These are phyloP conservation scores for Hesperia comma DNA, from an alignment of 2,888 invertebrate species.

Conservation along the genomic window DNA sequence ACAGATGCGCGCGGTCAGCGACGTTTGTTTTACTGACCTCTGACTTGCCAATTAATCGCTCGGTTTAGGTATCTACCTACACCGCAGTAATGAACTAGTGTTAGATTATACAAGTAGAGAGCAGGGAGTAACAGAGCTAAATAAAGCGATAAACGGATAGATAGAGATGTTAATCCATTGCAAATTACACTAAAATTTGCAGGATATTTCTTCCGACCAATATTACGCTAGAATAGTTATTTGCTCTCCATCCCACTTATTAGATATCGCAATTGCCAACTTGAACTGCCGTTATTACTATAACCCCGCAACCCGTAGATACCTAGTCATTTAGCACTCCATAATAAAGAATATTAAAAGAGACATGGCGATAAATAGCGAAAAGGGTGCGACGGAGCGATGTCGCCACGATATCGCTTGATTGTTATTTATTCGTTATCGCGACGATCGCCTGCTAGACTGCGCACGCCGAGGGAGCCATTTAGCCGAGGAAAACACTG, in stretches of 20 bases:
- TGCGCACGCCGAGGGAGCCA: constrained; percentile 54
- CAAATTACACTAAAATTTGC: no score
- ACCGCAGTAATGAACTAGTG: not conserved
- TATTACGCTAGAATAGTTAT: not conserved
- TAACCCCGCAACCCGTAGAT: constrained; percentile 6
- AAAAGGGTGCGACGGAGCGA: constrained; percentile 51
- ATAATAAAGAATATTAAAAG: constrained; percentile 34
- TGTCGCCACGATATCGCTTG: constrained; percentile 67
- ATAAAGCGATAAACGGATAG: no score
- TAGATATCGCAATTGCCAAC: constrained; percentile 40
- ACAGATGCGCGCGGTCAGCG: constrained; percentile 36
- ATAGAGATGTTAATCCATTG: no score
- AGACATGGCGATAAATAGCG: constrained; percentile 42
- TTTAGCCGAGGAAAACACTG: constrained; percentile 40
- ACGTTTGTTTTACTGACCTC: constrained; percentile 46
- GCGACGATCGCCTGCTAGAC: constrained; percentile 56
- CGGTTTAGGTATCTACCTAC: constrained; percentile 40
- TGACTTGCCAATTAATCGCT: constrained; percentile 55
- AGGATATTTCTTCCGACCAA: no score
- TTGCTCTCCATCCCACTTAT: constrained; percentile 23
- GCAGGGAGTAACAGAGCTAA: no score
- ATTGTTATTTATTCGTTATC: constrained; percentile 75
- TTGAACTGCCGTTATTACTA: constrained; percentile 2
- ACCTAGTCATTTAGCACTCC: constrained; percentile 28
- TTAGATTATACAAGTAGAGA: not conserved